Conservation (phyloP, 2,113 vertebrate species). For the Coryphaenoides rupestris region DNA sequence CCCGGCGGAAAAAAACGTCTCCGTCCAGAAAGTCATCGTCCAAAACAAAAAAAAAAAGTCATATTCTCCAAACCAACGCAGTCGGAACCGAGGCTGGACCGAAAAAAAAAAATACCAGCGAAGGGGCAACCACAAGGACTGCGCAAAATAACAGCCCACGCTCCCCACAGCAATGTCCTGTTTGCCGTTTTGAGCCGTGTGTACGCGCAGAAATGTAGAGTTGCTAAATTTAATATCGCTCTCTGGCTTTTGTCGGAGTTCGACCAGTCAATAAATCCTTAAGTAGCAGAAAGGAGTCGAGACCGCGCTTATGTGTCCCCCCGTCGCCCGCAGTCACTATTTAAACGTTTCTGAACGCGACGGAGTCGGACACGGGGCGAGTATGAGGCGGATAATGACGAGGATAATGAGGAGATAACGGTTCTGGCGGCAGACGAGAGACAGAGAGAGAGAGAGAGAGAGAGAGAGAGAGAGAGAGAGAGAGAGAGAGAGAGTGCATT, state of each 20-base stretch:
- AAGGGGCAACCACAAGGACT: constrained; percentile 64
- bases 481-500: constrained; percentile 19
- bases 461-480: not conserved
- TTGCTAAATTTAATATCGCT: constrained; percentile 66
- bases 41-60: constrained; percentile 48
- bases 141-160: constrained; percentile 66
- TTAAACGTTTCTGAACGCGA: constrained; percentile 56
- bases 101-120: constrained; percentile 56
- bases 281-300: constrained; percentile 46
- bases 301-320: constrained; percentile 56
- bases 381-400: constrained; percentile 31
- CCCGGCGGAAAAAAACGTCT: constrained; percentile 38
- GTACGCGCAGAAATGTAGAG: constrained; percentile 65
- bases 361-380: constrained; percentile 33
- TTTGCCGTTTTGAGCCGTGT: constrained; percentile 69
- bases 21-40: constrained; percentile 58
- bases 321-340: constrained; percentile 40
- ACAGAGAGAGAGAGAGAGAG: no score
- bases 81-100: constrained; percentile 43
- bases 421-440: constrained; percentile 39
- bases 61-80: constrained; percentile 34
- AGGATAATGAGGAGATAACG: constrained; percentile 35
- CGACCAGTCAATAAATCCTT: constrained; percentile 56
- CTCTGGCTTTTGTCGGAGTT: constrained; percentile 51
- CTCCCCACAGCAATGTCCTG: constrained; percentile 67